phyloP scores from a whole-genome alignment of 2,888 invertebrate genomes.

The Ptilodon capucinus region DNA sequence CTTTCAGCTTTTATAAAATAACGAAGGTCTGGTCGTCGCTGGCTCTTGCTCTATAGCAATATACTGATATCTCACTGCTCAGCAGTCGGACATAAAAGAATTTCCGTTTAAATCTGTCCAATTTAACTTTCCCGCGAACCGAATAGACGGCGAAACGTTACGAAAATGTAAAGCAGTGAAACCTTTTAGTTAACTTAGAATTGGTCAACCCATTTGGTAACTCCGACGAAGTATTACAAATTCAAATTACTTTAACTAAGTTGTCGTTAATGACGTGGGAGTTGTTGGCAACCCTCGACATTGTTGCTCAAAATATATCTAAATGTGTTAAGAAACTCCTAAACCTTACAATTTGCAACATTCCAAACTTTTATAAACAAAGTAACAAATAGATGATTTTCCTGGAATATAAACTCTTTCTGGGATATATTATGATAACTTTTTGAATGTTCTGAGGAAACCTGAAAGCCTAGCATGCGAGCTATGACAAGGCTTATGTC shows the following conservation, averaged over 20 bases:
- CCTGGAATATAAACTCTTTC: neutral
- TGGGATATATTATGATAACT: too few species aligned
- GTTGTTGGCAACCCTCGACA: neutral
- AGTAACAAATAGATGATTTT: neutral
- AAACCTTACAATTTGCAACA: too few species aligned
- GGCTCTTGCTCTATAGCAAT: too few species aligned
- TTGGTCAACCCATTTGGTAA: conserved; percentile 17
- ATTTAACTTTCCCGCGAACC: neutral
- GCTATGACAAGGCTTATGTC: too few species aligned
- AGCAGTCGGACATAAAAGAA: neutral
- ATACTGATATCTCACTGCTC: too few species aligned
- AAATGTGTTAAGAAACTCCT: neutral
- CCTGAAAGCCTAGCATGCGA: too few species aligned
- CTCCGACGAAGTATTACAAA: conserved; percentile 22
- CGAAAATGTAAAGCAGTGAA: conserved; percentile 6
- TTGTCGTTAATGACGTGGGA: conserved; percentile 9
- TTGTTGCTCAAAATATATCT: conserved; percentile 3
- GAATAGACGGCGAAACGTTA: conserved; percentile 7
- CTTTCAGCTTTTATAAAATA: too few species aligned
- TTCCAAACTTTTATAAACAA: too few species aligned
- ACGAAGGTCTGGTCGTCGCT: too few species aligned
- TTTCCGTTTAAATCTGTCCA: neutral
- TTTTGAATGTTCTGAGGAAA: too few species aligned
- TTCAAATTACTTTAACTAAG: conserved; percentile 22
- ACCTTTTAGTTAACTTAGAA: conserved; percentile 11